These are phyloP conservation scores for Atta colombica DNA, from an alignment of 1,140 invertebrate genomes.

Conservation along the genomic window DNA sequence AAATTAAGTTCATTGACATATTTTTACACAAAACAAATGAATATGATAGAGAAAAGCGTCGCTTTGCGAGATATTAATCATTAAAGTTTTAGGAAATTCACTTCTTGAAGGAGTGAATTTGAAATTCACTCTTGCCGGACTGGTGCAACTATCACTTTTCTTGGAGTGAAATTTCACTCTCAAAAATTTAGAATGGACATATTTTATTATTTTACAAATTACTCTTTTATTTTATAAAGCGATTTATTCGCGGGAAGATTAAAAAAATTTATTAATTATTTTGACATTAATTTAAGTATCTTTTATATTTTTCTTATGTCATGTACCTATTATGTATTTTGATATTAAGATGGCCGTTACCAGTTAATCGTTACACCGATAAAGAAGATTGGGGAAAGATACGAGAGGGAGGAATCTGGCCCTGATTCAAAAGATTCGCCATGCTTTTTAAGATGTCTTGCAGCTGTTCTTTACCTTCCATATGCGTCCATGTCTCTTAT, in stretches of 20 bases:
- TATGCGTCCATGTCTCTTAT: constrained; percentile 49
- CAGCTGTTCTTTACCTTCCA: constrained; percentile 82
- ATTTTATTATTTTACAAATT: background rate
- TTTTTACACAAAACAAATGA: too few species aligned
- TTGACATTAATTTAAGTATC: background rate
- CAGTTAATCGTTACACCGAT: constrained; percentile 61
- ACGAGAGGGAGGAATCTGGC: constrained; percentile 68
- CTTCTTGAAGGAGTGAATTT: too few species aligned
- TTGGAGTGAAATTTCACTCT: too few species aligned
- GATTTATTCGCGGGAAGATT: background rate
- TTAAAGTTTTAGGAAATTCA: too few species aligned
- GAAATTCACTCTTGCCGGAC: too few species aligned
- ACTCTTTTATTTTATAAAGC: background rate
- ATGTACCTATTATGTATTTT: background rate
- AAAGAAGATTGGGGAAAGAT: constrained; percentile 73
- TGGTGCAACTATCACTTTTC: too few species aligned
- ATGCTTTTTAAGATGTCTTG: constrained; percentile 81
- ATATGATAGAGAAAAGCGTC: too few species aligned
- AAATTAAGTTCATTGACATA: too few species aligned
- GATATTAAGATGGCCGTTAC: constrained; percentile 46
- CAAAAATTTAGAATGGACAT: too few species aligned
- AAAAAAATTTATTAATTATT: background rate
- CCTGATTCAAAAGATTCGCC: constrained; percentile 84
- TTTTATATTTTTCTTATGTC: constrained; percentile 1
- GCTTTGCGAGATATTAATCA: too few species aligned